Evolutionary conservation across 1,140 invertebrate species (phyloP), one percentile per base, ranked within the genome.

Genomic region (Bombyx mandarina): DNA sequence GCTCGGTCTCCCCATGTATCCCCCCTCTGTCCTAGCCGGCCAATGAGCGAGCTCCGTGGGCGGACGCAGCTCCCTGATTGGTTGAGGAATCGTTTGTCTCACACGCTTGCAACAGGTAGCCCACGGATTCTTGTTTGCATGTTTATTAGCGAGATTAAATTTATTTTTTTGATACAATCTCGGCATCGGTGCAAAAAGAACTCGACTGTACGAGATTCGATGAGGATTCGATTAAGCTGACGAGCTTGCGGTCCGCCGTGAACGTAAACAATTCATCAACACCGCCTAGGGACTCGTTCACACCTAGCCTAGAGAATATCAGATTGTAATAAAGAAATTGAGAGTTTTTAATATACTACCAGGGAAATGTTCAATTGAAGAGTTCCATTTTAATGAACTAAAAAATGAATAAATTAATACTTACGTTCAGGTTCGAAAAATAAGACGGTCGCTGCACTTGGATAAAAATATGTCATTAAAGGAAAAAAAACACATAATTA

Each of bases 121-220:
- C 72, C 65, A 44, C 65, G 71, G 68, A 72, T 77, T 76, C 77
- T 77, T 87, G 79, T 87, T 84, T 84, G 78, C 79, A 77, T 84
- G 82, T 84, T 85, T 85, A 87, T 87, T 87, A 87, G 82, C 65
- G 64, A 75, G 81, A 86, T 87, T 87, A 82, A 85, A 81, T 84
- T 80, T 75, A 67, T 82, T 85, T 84, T 85, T 75, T 71, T 74
- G 67, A 69, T 70, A 69, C 74, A 66, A 74, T 71, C 76, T 73
- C 65, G 65, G 62, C 52, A 63, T 50, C 57, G 59, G 55, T 49
- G 63, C 53, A 56, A 65, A 66, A 67, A 66, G 66, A 71, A 68
- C 61, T 64, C 68, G 58, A 35, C 58, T 43, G 51, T 58, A 26
- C 51, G 64, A 73, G 73, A 76, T 80, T 73, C 71, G 62, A 72